A percentile compares a stretch with the other conserved stretches of the same genome.
Evolutionary conservation across 2,113 vertebrate genomes (phyloP).

Genomic region (Beaufortia kweichowensis): DNA sequence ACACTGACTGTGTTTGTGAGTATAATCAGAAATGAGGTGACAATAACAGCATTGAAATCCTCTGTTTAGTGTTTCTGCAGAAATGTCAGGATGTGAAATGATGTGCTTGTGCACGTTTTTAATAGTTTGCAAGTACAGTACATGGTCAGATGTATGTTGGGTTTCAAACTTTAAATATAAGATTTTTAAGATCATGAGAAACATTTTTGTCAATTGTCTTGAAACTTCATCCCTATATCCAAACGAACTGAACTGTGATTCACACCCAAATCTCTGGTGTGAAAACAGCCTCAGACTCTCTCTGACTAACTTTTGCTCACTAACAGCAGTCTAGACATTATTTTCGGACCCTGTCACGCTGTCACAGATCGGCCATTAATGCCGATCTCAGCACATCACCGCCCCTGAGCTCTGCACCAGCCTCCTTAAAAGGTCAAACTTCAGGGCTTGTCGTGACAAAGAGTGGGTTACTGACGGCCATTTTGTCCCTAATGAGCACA

Average conservation of each 20-base stretch:
- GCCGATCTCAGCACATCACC: not conserved
- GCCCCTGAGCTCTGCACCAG: constrained; percentile 17
- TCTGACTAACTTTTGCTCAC: constrained; percentile 13
- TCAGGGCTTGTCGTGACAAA: not conserved
- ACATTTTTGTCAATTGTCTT: too few relatives aligned
- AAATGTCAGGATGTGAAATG: not conserved
- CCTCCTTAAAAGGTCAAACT: constrained; percentile 34
- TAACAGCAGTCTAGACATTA: constrained; percentile 20
- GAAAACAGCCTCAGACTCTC: not conserved
- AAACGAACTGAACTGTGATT: not conserved
- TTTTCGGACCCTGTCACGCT: constrained; percentile 3
- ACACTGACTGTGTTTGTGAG: not conserved
- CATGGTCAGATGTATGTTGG: too few relatives aligned
- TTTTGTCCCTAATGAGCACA: constrained; percentile 41
- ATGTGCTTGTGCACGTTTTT: not conserved
- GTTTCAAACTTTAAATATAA: too few relatives aligned
- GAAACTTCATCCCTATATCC: not conserved
- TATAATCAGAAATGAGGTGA: not conserved
- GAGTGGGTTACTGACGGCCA: constrained; percentile 4
- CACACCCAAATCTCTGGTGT: not conserved
- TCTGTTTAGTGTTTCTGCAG: not conserved
- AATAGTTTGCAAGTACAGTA: too few relatives aligned
- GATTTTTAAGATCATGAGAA: too few relatives aligned
- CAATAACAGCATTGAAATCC: not conserved
- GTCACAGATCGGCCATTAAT: constrained; percentile 27